Conservation (phyloP, 2,797 vertebrate genomes). For the Nothura maculosa region DNA sequence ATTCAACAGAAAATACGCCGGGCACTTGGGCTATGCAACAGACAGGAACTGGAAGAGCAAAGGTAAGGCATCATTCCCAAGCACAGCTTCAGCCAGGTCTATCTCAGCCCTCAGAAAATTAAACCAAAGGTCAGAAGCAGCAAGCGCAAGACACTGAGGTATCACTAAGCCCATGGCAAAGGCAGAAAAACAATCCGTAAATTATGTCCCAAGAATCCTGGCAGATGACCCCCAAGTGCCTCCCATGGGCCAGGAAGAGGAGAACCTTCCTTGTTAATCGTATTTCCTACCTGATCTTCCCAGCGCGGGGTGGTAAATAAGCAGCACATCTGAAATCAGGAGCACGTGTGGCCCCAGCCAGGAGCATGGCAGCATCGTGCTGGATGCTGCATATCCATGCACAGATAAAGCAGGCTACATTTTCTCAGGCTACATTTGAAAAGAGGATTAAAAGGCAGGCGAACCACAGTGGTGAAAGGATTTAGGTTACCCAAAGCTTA, state of each 20-base stretch:
- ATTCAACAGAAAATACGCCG: constrained; percentile 96
- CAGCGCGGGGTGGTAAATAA: neutral
- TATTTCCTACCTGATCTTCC: neutral
- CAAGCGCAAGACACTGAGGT: neutral
- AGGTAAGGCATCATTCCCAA: constrained; percentile 78
- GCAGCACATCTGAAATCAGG: neutral
- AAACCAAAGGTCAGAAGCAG: neutral
- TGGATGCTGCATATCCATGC: neutral
- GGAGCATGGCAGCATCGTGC: neutral
- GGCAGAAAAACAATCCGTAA: neutral
- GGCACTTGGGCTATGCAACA: constrained; percentile 95
- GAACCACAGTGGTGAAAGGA: neutral
- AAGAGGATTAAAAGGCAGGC: neutral
- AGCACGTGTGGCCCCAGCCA: neutral
- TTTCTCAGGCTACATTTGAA: neutral
- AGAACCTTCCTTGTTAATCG: neutral
- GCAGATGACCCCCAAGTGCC: neutral
- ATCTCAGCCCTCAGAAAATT: neutral
- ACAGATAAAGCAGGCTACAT: neutral
- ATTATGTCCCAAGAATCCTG: neutral
- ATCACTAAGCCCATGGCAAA: neutral
- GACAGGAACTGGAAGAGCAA: constrained; percentile 94
- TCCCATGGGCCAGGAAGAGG: neutral
- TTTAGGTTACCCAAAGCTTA: neutral
- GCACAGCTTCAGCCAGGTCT: neutral